Conservation (phyloP, 2,797 vertebrate genomes). For the Sorex maritimensis region DNA sequence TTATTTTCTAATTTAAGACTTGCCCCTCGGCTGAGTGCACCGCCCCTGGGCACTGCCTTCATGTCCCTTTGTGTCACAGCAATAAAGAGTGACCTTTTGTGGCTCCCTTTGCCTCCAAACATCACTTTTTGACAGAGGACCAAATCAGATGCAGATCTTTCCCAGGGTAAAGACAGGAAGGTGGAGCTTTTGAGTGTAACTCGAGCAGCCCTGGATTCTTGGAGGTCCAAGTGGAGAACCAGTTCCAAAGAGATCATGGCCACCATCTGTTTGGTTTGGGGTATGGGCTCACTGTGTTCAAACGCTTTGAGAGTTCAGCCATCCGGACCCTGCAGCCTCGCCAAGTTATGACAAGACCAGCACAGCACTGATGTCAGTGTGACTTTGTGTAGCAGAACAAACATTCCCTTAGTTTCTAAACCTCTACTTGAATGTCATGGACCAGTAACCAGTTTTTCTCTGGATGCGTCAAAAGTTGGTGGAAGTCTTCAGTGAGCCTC, state of each 20-base stretch:
- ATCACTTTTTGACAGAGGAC: background rate
- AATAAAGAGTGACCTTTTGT: slow-evolving; percentile 19
- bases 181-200: no score
- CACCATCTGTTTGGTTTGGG: slow-evolving; percentile 1
- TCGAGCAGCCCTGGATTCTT: no score
- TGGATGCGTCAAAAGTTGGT: background rate
- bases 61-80: background rate
- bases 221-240: background rate
- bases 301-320: background rate
- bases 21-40: background rate
- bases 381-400: background rate
- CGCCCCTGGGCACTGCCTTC: slow-evolving; percentile 3
- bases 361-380: background rate
- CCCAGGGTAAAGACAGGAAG: background rate
- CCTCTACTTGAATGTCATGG: background rate
- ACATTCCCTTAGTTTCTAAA: background rate
- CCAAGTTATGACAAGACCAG: background rate
- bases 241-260: no score
- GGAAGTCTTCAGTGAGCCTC: background rate
- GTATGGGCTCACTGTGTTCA: background rate
- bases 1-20: slow-evolving; percentile 56
- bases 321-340: background rate
- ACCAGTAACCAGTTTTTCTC: background rate
- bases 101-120: slow-evolving; percentile 45
- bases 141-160: slow-evolving; percentile 52